phyloP scores from a whole-genome alignment of 2,113 vertebrate genomes.

The Xerus inauris region DNA sequence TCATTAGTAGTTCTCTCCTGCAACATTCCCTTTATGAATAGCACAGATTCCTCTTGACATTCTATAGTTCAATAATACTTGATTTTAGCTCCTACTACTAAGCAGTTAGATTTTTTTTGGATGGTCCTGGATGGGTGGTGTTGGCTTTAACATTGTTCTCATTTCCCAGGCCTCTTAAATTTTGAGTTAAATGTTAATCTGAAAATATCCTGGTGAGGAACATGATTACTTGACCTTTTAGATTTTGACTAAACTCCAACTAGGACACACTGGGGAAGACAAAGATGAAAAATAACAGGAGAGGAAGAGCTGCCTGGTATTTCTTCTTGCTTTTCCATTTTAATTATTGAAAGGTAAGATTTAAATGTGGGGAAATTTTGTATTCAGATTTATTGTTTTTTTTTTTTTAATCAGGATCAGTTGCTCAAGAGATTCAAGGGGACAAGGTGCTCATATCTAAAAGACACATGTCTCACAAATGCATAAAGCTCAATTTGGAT shows the following conservation, averaged over 20 bases:
- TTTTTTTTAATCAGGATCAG: too few relatives aligned
- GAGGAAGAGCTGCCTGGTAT: background rate
- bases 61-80: background rate
- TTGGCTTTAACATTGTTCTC: background rate
- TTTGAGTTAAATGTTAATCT: background rate
- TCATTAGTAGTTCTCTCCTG: rapidly evolving
- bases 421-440: too few relatives aligned
- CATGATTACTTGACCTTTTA: background rate
- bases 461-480: background rate
- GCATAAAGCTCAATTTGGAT: background rate
- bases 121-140: background rate
- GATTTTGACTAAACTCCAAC: background rate
- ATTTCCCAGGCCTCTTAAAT: background rate
- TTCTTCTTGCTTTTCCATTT: background rate
- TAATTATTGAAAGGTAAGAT: background rate
- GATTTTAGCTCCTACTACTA: background rate
- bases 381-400: background rate
- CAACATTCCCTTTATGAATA: background rate
- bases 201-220: background rate
- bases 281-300: background rate
- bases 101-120: background rate
- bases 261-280: background rate
- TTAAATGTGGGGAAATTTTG: background rate
- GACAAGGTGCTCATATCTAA: background rate
- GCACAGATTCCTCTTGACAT: background rate